A percentile compares a stretch with the other conserved stretches of the same genome.
Evolutionary conservation across 2,888 invertebrate genomes (phyloP).

Genomic region (Eupithecia tripunctaria): DNA sequence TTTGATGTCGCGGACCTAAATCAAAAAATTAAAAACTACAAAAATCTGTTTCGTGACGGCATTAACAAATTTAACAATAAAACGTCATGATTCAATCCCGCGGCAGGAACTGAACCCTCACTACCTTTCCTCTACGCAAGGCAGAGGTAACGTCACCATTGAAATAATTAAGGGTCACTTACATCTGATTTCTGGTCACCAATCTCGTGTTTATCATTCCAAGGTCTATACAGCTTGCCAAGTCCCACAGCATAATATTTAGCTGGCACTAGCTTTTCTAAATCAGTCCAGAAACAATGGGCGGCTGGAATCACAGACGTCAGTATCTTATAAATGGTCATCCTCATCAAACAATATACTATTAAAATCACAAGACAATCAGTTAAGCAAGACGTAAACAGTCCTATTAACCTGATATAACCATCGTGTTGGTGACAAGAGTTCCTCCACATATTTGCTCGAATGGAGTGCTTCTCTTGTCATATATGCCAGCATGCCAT

Average conservation of each 20-base stretch:
- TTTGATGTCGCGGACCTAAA: conserved; percentile 23
- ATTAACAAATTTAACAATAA: neutral
- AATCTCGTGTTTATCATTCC: conserved; percentile 31
- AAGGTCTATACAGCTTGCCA: conserved; percentile 38
- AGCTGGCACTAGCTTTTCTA: conserved; percentile 44
- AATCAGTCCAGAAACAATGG: conserved; percentile 60
- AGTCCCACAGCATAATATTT: conserved; percentile 46
- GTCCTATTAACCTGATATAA: conserved; percentile 45
- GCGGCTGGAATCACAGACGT: conserved; percentile 51
- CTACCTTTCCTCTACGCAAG: neutral
- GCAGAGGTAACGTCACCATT: neutral
- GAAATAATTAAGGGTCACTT: neutral
- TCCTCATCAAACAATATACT: too few species aligned
- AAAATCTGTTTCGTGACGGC: neutral
- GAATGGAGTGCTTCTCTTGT: conserved; percentile 62
- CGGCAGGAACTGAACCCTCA: neutral
- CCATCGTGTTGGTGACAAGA: conserved; percentile 61
- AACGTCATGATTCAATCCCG: neutral
- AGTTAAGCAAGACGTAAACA: neutral
- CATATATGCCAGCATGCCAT: conserved; percentile 83
- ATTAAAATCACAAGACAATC: neutral
- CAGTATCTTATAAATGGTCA: neutral
- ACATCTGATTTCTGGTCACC: conserved; percentile 38
- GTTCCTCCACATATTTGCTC: conserved; percentile 82
- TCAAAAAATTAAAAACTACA: neutral